Evolutionary conservation across 2,113 vertebrate genomes (phyloP), one percentile per base, ranked within the genome.

Genomic region (Coptodon bakossiorum): DNA sequence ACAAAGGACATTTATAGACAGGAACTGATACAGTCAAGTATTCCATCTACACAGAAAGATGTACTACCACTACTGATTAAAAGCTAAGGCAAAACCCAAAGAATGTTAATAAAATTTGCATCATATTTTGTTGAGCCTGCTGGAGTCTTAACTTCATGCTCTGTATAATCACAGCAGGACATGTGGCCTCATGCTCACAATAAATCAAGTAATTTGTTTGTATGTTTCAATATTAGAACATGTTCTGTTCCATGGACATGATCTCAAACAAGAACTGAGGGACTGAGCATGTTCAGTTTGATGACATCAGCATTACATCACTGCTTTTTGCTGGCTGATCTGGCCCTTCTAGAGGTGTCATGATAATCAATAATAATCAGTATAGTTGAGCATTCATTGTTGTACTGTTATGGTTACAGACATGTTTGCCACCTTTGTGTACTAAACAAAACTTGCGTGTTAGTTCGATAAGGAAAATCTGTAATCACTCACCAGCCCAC

Each of bases 381-480:
- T 45, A 27, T 27, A 29, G 68, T 5, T 29, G 14, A 76, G 24
- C 48, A 29, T 73, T 45, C 40, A 27, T 3, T 45, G 22, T 73
- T 73, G 68, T 73, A 2, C n/a, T 71, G 24, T 71, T 71, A 43
- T 73, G 1, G 13, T 17, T 45, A 17, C 22, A 73, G 68, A 27
- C 1, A 3, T 45, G 8, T 45, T 73, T 73, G 3, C 40, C 22
- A 73, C 68, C 68, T 27, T 24, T 1, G 6, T 73, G 68, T 45
- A 73, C 13, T 27, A 27, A 45, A 45, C 24, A 45, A 38, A 68
- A 11, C 19, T 22, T 68, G 34, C 3, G 0, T 34, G 34, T 68
- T 38, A 68, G 34, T 22, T 66, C 0, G 0, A 13, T 66, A 66
- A 38, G 19, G 19, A 66, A 38, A 19, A 38, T 66, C 61, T 66